Evolutionary conservation across 2,888 invertebrate genomes (phyloP).

Genomic region (Galerucella nymphaeae): DNA sequence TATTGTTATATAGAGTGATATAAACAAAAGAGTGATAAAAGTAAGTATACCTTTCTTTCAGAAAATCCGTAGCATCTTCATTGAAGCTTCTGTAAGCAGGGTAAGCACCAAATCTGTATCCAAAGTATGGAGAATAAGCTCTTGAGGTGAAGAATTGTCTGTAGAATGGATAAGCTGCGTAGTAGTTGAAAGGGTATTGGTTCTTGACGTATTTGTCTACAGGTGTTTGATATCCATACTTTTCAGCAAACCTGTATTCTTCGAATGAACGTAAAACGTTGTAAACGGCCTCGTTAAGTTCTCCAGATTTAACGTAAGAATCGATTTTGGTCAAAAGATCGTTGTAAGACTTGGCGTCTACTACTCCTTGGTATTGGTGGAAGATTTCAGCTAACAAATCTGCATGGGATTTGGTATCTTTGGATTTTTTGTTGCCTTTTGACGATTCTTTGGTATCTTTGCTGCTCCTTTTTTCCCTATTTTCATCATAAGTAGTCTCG

Average conservation of each 20-base stretch:
- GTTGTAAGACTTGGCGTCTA: constrained; percentile 44
- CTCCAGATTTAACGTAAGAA: constrained; percentile 44
- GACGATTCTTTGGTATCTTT: constrained; percentile 10
- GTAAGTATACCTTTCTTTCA: not conserved
- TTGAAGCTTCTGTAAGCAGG: not conserved
- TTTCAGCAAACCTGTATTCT: constrained; percentile 3
- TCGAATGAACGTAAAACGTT: constrained; percentile 34
- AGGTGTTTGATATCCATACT: constrained; percentile 20
- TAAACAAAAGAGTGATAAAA: too few species aligned
- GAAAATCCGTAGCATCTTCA: not conserved
- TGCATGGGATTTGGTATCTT: constrained; percentile 32
- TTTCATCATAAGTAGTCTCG: constrained; percentile 25
- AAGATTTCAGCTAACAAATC: constrained; percentile 46
- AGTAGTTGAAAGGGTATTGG: not conserved
- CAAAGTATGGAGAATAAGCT: not conserved
- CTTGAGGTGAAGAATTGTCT: not conserved
- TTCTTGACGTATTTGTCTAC: not conserved
- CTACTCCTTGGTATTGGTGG: constrained; percentile 46
- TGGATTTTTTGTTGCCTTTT: constrained; percentile 3
- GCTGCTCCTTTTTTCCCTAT: constrained; percentile 38
- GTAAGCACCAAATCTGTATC: not conserved
- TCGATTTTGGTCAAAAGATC: constrained; percentile 45
- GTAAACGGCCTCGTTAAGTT: constrained; percentile 42
- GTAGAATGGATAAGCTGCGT: not conserved
- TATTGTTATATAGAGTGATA: too few species aligned